Base-by-base conservation (phyloP, 2,888 invertebrate genomes). In the Agonopterix heracliana region DNA sequence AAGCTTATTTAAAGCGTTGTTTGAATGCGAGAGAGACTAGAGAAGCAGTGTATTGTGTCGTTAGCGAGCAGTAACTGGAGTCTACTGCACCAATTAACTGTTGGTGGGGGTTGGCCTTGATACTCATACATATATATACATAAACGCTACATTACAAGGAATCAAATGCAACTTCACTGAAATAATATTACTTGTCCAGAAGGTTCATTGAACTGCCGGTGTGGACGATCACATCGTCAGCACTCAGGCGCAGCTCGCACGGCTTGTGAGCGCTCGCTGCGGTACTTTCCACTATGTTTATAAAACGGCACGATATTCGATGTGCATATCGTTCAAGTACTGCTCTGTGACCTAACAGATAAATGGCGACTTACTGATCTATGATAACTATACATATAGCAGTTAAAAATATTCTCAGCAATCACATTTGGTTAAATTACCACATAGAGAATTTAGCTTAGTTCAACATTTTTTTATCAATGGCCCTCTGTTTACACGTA, bases 401-500 rank as follows among this genome's bases (percentile, higher is more conserved):
- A 77, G 85, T 76, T 86, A 80, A 85, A 76, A 83, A 86, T 87
- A 86, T 86, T 77, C 72, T 81, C 86, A 84, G 83, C 84, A 73
- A 86, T 87, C 87, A 87, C 87, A 86, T 81, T 84, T 79, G 85
- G 76, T 81, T 78, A 83, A 79, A 80, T 84, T 85, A 87, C 84
- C 81, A 84, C 78, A 85, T 87, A 86, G 83, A 87, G 81, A 85
- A 78, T 82, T 86, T 86, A 83, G 84, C 86, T 87, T 85, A 87
- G 76, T 83, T 84, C 84, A 84, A 87, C 85, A 76, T 81, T 81
- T 83, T 47, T 48, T 84, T 74, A 81, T 83, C 86, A 85, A 88
- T 88, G 88, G 88, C 87, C 88, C 87, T 83, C 86, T 81, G 87
- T 86, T 87, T 87, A 85, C 88, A 83, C 84, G 83, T 86, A 85